A percentile compares a stretch with the other conserved stretches of the same genome.
These are phyloP conservation scores for Ahaetulla prasina DNA, from an alignment of 2,113 vertebrate genomes.

Conservation along the genomic window DNA sequence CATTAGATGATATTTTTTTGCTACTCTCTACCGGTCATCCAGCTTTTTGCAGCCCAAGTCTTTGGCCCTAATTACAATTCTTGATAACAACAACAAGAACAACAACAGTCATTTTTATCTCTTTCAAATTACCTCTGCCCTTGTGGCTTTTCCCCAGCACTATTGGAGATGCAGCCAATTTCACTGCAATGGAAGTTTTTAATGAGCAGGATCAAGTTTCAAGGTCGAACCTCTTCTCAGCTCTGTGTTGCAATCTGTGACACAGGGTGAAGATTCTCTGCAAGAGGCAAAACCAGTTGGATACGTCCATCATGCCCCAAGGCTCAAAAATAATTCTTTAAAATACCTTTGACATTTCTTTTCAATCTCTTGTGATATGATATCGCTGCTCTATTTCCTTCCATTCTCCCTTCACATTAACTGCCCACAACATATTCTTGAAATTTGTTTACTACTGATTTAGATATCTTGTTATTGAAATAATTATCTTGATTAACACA, in stretches of 20 bases:
- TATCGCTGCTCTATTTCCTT: background rate
- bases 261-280: conserved; percentile 19
- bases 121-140: background rate
- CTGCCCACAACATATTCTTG: conserved; percentile 39
- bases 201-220: conserved; percentile 2
- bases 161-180: background rate
- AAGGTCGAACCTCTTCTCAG: background rate
- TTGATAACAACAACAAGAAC: background rate
- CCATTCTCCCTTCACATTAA: conserved; percentile 20
- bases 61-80: background rate
- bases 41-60: background rate
- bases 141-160: background rate
- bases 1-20: background rate
- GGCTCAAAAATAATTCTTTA: conserved; percentile 41
- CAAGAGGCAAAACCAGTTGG: conserved; percentile 30
- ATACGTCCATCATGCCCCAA: conserved; percentile 1
- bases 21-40: background rate
- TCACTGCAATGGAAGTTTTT: background rate
- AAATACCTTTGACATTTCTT: conserved; percentile 42
- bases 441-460: conserved; percentile 64
- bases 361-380: conserved; percentile 47
- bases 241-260: conserved; percentile 18
- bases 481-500: conserved; percentile 72
- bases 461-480: conserved; percentile 72
- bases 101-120: background rate